Evolutionary conservation across 92 coral and sea anemone genomes (phyloP).

Genomic region (Isaurus tuberculatus): DNA sequence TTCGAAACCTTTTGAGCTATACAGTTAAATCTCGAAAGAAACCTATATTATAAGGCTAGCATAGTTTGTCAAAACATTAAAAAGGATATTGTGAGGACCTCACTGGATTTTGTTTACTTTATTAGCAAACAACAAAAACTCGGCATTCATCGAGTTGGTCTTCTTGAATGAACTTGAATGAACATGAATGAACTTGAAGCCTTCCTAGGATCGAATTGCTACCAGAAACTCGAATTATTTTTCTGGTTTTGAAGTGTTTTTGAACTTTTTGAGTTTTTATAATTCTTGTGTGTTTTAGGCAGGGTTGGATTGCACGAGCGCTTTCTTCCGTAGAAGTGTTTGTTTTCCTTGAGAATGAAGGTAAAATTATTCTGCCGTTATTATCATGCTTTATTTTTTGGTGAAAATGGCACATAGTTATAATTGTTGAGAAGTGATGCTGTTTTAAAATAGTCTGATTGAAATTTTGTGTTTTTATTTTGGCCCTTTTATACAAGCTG

Average conservation of each 20-base stretch:
- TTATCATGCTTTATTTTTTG: background rate
- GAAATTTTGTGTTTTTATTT: slow-evolving; percentile 3
- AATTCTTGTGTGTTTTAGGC: slow-evolving; percentile 5
- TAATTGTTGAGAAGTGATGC: too few species aligned
- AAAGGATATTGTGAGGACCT: slow-evolving; percentile 14
- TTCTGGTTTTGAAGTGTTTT: slow-evolving; percentile 8
- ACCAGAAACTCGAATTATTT: slow-evolving; percentile 13
- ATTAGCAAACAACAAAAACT: slow-evolving; percentile 21
- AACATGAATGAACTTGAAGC: slow-evolving; percentile 10
- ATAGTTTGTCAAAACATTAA: background rate
- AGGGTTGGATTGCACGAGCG: too few species aligned
- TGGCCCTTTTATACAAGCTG: background rate
- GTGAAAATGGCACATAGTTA: too few species aligned
- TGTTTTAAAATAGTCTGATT: background rate
- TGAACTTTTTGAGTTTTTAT: slow-evolving; percentile 16
- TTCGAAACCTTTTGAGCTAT: too few species aligned
- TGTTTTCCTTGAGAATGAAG: slow-evolving; percentile 19
- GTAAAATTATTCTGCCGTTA: slow-evolving; percentile 14
- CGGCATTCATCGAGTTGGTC: slow-evolving; percentile 26
- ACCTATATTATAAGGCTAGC: too few species aligned
- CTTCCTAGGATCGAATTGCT: slow-evolving; percentile 16
- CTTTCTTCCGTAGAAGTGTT: background rate
- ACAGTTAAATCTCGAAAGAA: too few species aligned
- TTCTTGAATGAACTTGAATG: slow-evolving; percentile 22
- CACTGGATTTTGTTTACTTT: slow-evolving; percentile 21